Conservation (phyloP, 1,140 invertebrate genomes). For the Drosophila sp. region DNA sequence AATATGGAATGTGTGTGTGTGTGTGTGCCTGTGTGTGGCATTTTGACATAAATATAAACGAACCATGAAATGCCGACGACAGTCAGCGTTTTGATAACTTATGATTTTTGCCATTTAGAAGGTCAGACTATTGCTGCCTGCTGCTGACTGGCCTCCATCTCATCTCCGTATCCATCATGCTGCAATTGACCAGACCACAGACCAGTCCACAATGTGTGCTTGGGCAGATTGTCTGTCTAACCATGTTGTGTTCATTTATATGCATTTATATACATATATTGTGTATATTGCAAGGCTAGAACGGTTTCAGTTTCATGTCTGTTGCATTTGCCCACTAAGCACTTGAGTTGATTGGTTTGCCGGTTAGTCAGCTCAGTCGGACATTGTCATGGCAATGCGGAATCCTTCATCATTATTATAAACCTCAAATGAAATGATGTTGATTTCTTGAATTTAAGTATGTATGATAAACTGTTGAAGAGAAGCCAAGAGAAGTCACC, state of each 20-base stretch:
- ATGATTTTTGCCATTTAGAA: conserved; percentile 37
- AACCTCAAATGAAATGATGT: conserved; percentile 13
- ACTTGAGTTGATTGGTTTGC: conserved; percentile 8
- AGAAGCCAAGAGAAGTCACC: conserved; percentile 18
- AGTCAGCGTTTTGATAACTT: conserved; percentile 52
- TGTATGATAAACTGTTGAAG: conserved; percentile 2
- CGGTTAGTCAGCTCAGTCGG: not conserved
- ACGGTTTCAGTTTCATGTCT: not conserved
- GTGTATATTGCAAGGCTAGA: conserved; percentile 5
- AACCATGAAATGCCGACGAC: conserved; percentile 40
- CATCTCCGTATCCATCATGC: not conserved
- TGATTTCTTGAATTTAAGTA: conserved; percentile 22
- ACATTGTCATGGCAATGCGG: conserved; percentile 24
- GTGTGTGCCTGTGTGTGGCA: conserved; percentile 2
- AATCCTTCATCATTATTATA: conserved; percentile 4
- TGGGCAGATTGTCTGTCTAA: conserved; percentile 5
- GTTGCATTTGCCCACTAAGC: not conserved
- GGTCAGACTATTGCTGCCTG: conserved; percentile 20
- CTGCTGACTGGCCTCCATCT: conserved; percentile 17
- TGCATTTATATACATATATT: conserved; percentile 17
- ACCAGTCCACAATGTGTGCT: not conserved
- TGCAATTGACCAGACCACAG: conserved; percentile 26
- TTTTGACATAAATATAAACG: conserved; percentile 33
- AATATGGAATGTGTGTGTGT: not conserved
- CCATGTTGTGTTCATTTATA: not conserved